phyloP scores from a whole-genome alignment of 2,888 invertebrate species.

The Ditylenchus weischeri region DNA sequence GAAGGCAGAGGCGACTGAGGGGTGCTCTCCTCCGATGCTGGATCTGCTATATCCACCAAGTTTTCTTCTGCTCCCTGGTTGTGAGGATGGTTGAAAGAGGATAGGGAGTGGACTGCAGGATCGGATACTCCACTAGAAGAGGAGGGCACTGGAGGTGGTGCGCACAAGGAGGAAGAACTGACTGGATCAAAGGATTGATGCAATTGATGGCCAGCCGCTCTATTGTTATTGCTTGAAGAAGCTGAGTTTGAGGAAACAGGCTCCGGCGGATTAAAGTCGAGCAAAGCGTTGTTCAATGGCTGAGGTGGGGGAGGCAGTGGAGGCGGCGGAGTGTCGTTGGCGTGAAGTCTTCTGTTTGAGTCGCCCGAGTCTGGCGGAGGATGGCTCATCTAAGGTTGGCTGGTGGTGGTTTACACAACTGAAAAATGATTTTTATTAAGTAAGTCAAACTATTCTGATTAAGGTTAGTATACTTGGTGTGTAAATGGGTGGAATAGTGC shows the following conservation, averaged over 20 bases:
- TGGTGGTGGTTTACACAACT: too few relatives aligned
- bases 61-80: conserved; percentile 4
- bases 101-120: background rate
- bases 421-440: too few relatives aligned
- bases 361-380: too few relatives aligned
- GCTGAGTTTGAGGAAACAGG: background rate
- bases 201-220: background rate
- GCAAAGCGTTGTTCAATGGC: background rate
- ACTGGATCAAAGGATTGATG: conserved; percentile 8
- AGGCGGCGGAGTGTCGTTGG: conserved; percentile 5
- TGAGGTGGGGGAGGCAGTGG: conserved; percentile 3
- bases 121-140: background rate
- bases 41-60: conserved; percentile 5
- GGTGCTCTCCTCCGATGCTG: conserved; percentile 4
- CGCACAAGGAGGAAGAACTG: background rate
- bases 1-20: conserved; percentile 8
- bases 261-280: conserved; percentile 7
- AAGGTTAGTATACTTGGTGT: too few relatives aligned
- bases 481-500: too few relatives aligned
- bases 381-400: too few relatives aligned
- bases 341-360: conserved; percentile 9
- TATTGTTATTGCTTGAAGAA: background rate
- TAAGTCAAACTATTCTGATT: too few relatives aligned
- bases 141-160: background rate
- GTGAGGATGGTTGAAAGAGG: conserved; percentile 1